Evolutionary conservation across 2,888 invertebrate species (phyloP).

Genomic region (Pyralis farinalis): DNA sequence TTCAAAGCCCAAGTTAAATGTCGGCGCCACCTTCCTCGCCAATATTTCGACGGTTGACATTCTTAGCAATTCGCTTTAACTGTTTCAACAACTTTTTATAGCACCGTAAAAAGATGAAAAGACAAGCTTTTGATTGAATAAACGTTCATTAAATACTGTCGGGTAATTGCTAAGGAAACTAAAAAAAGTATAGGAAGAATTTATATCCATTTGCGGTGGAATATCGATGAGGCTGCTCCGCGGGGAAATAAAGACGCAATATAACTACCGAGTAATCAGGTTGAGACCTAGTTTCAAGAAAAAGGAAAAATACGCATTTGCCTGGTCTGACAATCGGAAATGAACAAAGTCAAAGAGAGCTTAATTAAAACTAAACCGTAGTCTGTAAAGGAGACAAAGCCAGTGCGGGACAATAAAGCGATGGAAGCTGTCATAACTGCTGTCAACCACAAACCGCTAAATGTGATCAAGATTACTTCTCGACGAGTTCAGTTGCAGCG

Average conservation of each 20-base stretch:
- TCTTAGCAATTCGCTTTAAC: slow-evolving; percentile 11
- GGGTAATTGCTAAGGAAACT: slow-evolving; percentile 27
- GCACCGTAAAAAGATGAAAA: slow-evolving; percentile 5
- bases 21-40: slow-evolving; percentile 46
- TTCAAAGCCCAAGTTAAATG: slow-evolving; percentile 61
- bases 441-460: slow-evolving; percentile 51
- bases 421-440: slow-evolving; percentile 51
- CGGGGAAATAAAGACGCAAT: slow-evolving; percentile 45
- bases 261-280: slow-evolving; percentile 49
- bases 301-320: slow-evolving; percentile 39
- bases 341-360: slow-evolving; percentile 51
- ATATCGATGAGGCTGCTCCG: slow-evolving; percentile 42
- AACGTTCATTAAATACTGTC: slow-evolving; percentile 18
- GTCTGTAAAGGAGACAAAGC: slow-evolving; percentile 47
- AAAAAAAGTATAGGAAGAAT: slow-evolving; percentile 18
- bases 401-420: slow-evolving; percentile 54
- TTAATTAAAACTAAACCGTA: slow-evolving; percentile 68
- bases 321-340: slow-evolving; percentile 43
- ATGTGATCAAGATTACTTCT: slow-evolving; percentile 48
- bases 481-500: slow-evolving; percentile 31
- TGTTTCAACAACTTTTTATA: slow-evolving; percentile 8
- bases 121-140: slow-evolving; percentile 9
- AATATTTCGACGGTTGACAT: slow-evolving; percentile 44
- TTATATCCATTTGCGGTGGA: slow-evolving; percentile 30
- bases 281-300: slow-evolving; percentile 42